These are phyloP conservation scores for Copidosoma floridanum DNA, from an alignment of 1,140 invertebrate species.

Conservation along the genomic window DNA sequence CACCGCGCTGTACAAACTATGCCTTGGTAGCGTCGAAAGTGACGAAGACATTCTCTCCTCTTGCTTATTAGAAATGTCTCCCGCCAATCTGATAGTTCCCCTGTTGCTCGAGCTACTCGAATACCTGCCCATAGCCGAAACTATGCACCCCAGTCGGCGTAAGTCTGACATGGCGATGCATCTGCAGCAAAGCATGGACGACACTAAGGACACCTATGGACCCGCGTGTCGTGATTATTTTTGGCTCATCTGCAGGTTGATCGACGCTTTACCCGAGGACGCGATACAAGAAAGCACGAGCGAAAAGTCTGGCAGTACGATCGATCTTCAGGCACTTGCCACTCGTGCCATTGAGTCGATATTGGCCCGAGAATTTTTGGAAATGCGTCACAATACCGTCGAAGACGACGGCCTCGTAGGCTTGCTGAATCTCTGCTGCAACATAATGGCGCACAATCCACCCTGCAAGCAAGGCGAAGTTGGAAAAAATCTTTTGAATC, in stretches of 20 bases:
- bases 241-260: conserved; percentile 83
- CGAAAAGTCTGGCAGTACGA: conserved; percentile 57
- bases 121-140: conserved; percentile 78
- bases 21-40: conserved; percentile 68
- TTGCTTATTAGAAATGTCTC: conserved; percentile 1
- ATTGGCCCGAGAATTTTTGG: conserved; percentile 74
- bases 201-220: conserved; percentile 88
- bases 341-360: conserved; percentile 74
- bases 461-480: conserved; percentile 79
- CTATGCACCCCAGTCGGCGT: conserved; percentile 73
- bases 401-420: conserved; percentile 91
- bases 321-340: conserved; percentile 76
- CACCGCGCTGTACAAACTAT: conserved; percentile 82
- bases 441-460: conserved; percentile 84
- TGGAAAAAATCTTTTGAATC: conserved; percentile 71
- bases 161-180: conserved; percentile 52
- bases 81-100: conserved; percentile 66
- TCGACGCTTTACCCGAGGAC: conserved; percentile 80
- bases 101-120: conserved; percentile 77
- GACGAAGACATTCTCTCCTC: conserved; percentile 61
- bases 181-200: conserved; percentile 65
- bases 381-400: conserved; percentile 74
- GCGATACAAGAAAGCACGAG: conserved; percentile 67
- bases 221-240: conserved; percentile 93
- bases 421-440: conserved; percentile 80